Evolutionary conservation across 2,888 invertebrate genomes (phyloP).

Genomic region (Ectemnius lituratus): DNA sequence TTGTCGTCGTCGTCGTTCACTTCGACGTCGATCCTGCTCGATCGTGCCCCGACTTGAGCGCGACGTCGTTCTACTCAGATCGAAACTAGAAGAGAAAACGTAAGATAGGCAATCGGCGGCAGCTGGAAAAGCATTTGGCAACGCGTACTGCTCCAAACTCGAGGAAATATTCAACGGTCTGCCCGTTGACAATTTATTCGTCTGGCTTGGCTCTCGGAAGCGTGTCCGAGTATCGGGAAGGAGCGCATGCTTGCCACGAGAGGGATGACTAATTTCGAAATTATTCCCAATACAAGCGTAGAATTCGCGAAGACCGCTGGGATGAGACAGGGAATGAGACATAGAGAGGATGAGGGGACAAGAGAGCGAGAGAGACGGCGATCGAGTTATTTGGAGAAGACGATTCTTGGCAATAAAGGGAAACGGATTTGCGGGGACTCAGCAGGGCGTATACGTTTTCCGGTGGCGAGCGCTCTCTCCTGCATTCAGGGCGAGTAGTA

Average conservation of each 20-base stretch:
- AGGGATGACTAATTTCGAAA: constrained; percentile 37
- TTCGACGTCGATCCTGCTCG: too few species aligned
- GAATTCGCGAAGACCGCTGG: too few species aligned
- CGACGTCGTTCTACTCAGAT: not conserved
- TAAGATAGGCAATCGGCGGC: not conserved
- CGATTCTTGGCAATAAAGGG: constrained; percentile 3
- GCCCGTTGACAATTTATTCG: constrained; percentile 1
- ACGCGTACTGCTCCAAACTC: not conserved
- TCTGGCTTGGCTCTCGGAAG: not conserved
- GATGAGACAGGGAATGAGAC: not conserved
- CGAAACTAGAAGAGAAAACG: not conserved
- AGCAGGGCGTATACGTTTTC: too few species aligned
- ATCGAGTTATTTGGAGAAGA: not conserved
- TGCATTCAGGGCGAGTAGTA: not conserved
- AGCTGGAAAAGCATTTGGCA: not conserved
- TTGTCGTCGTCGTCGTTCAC: constrained; percentile 13
- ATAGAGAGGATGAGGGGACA: too few species aligned
- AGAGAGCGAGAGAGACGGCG: not conserved
- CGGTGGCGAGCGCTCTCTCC: too few species aligned
- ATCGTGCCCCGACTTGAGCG: too few species aligned
- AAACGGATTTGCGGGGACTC: not conserved
- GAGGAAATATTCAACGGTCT: not conserved
- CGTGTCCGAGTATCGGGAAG: too few species aligned
- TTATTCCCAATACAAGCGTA: constrained; percentile 31
- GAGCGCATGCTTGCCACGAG: constrained; percentile 24